A percentile compares a stretch with the other conserved stretches of the same genome.
phyloP scores from a whole-genome alignment of 2,888 invertebrate species.

The Hypena proboscidalis region DNA sequence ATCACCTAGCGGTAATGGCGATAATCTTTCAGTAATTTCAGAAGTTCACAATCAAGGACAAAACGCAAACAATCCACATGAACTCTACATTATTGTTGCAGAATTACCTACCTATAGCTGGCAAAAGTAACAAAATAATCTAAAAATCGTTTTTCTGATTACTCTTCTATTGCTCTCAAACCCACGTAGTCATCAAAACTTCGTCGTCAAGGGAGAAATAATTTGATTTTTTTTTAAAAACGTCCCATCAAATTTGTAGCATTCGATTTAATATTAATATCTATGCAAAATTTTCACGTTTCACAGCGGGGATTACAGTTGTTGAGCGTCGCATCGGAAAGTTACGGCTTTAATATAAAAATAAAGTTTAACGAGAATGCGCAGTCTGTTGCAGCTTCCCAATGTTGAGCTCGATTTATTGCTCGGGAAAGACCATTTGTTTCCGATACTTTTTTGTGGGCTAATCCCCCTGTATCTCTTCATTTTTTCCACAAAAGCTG shows the following conservation, averaged over 20 bases:
- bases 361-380: constrained; percentile 80
- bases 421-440: constrained; percentile 67
- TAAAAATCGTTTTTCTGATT: background rate
- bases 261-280: constrained; percentile 47
- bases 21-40: too few relatives aligned
- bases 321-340: constrained; percentile 64
- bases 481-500: constrained; percentile 32
- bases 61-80: too few relatives aligned
- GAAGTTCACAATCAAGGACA: too few relatives aligned
- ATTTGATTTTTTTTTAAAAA: constrained; percentile 14
- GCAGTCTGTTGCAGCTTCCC: constrained; percentile 73
- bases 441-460: constrained; percentile 67
- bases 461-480: constrained; percentile 53
- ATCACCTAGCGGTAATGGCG: too few relatives aligned
- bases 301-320: constrained; percentile 71
- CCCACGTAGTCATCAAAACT: constrained; percentile 10
- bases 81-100: too few relatives aligned
- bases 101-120: too few relatives aligned
- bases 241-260: constrained; percentile 16
- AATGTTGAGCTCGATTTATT: constrained; percentile 80
- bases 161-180: constrained; percentile 6
- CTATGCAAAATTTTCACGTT: constrained; percentile 60
- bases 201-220: constrained; percentile 12
- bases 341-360: constrained; percentile 82
- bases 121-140: too few relatives aligned